Conservation (phyloP, 1,140 invertebrate species). For the Pogonognathellus flavescens region DNA sequence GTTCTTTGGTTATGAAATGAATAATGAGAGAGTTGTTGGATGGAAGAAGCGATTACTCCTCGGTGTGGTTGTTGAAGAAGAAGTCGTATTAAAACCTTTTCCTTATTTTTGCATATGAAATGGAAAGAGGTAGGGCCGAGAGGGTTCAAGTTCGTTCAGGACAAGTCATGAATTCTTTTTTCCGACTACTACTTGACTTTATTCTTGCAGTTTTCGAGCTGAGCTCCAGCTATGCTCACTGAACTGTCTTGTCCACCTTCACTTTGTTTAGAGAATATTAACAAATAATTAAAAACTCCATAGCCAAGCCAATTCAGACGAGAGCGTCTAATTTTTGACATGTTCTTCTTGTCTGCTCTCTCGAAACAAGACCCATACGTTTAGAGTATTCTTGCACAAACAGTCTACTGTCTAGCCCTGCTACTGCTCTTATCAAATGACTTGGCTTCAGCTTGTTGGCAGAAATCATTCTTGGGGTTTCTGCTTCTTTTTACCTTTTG, state of each 20-base stretch:
- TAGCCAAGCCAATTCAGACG: neutral
- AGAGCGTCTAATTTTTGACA: neutral
- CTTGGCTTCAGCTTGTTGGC: too few species aligned
- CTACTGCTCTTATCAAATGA: too few species aligned
- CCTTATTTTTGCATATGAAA: neutral
- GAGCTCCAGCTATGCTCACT: neutral
- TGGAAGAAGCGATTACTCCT: neutral
- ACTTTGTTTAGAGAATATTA: neutral
- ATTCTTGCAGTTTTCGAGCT: neutral
- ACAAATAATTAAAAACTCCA: neutral
- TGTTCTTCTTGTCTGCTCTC: neutral
- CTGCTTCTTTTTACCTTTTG: too few species aligned
- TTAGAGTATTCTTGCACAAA: too few species aligned
- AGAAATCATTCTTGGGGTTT: too few species aligned
- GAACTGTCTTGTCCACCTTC: constrained; percentile 8
- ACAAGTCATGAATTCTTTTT: constrained; percentile 33
- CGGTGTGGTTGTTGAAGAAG: neutral
- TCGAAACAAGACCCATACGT: neutral
- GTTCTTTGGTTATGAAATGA: neutral
- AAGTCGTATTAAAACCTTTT: neutral
- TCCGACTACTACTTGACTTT: constrained; percentile 2
- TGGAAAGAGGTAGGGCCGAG: neutral
- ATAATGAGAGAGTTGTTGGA: neutral
- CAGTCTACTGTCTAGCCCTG: too few species aligned
- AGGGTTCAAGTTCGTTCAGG: neutral